Conservation (phyloP, 2,113 vertebrate species). For the Neomonachus schauinslandi region DNA sequence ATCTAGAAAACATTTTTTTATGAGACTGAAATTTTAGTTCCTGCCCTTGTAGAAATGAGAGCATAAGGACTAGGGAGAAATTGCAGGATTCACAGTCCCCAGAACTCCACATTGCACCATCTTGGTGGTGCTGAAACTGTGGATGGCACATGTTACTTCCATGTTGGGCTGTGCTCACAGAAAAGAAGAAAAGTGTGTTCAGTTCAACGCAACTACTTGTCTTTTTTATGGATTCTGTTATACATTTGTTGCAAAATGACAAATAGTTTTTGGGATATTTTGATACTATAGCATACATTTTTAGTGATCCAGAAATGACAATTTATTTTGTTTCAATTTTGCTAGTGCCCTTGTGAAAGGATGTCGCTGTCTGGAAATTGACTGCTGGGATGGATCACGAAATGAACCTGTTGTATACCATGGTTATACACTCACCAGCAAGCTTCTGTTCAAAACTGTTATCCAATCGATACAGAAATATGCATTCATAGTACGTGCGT, state of each 20-base stretch:
- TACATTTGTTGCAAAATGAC: background rate
- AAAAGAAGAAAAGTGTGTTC: background rate
- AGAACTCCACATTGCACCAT: rapidly evolving
- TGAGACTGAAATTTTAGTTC: background rate
- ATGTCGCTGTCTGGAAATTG: constrained; percentile 94
- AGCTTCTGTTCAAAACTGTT: constrained; percentile 91
- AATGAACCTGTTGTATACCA: constrained; percentile 92
- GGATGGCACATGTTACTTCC: background rate
- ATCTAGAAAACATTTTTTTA: background rate
- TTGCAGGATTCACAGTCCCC: background rate
- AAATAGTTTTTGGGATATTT: background rate
- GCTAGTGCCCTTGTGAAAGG: constrained; percentile 91
- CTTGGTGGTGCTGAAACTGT: background rate
- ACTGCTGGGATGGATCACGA: constrained; percentile 93
- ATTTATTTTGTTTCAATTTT: constrained; percentile 48
- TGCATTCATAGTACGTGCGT: constrained; percentile 90
- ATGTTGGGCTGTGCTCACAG: background rate
- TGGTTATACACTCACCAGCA: constrained; percentile 92
- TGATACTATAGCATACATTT: background rate
- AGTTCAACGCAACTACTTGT: background rate
- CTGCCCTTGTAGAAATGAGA: background rate
- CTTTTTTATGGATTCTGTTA: background rate
- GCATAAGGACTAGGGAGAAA: background rate
- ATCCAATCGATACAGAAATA: constrained; percentile 89
- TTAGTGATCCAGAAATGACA: background rate